Evolutionary conservation across 2,113 vertebrate genomes (phyloP), one percentile per base, ranked within the genome.

Genomic region (Spilogale gracilis): DNA sequence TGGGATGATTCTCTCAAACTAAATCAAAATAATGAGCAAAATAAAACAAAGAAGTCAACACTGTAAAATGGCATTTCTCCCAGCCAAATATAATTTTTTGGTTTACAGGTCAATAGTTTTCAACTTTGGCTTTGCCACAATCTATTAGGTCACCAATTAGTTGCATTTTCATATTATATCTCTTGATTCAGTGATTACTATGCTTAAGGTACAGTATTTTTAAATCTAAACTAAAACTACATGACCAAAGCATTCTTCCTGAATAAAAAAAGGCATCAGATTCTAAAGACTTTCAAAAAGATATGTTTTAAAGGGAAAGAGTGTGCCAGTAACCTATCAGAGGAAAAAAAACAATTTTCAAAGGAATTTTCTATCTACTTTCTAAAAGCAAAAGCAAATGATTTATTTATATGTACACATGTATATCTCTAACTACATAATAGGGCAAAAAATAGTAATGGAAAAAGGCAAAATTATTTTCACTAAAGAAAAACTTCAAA

Each of bases 311-410:
- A 92, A 82, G 3, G 30, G 38, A 86, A 89, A 90, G 30, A 81
- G 20, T 25, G 0, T 84, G 12, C 20, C 9, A 63, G 17, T 48
- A 82, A 69, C 32, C 45, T 67, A 74, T 54, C 4, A 83, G 18
- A 86, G 86, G 30, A 78, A 92, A 9, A 96, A 95, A 86, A 94
- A 27, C 12, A 93, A 81, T 32, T 95, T 83, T 84, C 90, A 80
- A 89, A 97, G 45, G 58, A 81, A 92, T 74, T 85, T 73, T 73
- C 17, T 80, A 80, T 82, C 43, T 90, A 69, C 43, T 91, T 96
- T 89, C 52, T 86, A 25, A 94, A 96, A 80, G 45, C 6, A 92
- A 94, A 96, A 80, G 38, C 5, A 92, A 96, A 63, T 82, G 12
- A 61, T 50, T 96, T 82, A 86, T n/a, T 60, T n/a, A 52, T 50